Evolutionary conservation across 2,113 vertebrate genomes (phyloP).

Genomic region (Oryzias melastigma): DNA sequence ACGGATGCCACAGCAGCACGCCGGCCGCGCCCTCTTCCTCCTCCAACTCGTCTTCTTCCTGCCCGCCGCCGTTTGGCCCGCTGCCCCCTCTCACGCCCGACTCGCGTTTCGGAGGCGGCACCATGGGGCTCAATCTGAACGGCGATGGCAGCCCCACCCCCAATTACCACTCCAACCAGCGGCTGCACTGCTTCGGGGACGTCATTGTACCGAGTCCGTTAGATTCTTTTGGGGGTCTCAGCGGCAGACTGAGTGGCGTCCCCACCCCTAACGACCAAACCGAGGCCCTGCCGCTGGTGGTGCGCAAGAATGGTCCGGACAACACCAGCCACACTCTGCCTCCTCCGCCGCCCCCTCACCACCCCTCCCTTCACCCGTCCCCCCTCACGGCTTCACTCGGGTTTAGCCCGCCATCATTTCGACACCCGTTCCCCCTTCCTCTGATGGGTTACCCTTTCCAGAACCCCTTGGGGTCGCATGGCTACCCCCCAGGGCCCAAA

Average conservation of each 20-base stretch:
- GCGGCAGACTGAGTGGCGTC: slow-evolving; percentile 67
- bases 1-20: slow-evolving; percentile 74
- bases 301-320: slow-evolving; percentile 85
- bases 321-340: slow-evolving; percentile 73
- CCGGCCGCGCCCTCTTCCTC: slow-evolving; percentile 77
- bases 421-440: slow-evolving; percentile 94
- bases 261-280: slow-evolving; percentile 91
- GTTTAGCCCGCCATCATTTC: slow-evolving; percentile 94
- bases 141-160: slow-evolving; percentile 91
- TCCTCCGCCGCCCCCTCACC: slow-evolving; percentile 87
- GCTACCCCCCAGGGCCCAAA: slow-evolving; percentile 80
- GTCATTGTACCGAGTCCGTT: slow-evolving; percentile 93
- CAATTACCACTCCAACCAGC: slow-evolving; percentile 93
- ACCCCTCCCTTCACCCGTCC: slow-evolving; percentile 89
- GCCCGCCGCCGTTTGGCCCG: slow-evolving; percentile 60
- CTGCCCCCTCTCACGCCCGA: slow-evolving; percentile 65
- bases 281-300: slow-evolving; percentile 93
- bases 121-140: slow-evolving; percentile 68
- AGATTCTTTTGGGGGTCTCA: slow-evolving; percentile 83
- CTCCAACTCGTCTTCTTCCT: slow-evolving; percentile 67
- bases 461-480: slow-evolving; percentile 82
- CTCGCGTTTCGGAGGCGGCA: slow-evolving; percentile 51
- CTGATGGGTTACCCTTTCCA: slow-evolving; percentile 98
- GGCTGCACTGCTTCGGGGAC: slow-evolving; percentile 96
- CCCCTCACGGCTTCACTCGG: slow-evolving; percentile 88